Conservation (phyloP, 1,140 invertebrate species). For the Stegodyphus mimosarum region DNA sequence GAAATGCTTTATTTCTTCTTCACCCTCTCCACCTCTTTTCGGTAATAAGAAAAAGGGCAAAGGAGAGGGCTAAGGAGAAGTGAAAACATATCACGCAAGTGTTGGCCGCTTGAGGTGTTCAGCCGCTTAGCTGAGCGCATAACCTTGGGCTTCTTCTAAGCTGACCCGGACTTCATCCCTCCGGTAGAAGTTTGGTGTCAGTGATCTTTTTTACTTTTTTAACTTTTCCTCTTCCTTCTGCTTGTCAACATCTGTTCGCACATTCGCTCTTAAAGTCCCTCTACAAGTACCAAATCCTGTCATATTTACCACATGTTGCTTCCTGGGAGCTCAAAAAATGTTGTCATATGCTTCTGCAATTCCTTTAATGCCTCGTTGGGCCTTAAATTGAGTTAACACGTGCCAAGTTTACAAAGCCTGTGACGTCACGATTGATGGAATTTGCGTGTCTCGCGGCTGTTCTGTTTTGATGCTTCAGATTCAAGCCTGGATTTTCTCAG, state of each 20-base stretch:
- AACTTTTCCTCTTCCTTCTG: slow-evolving; percentile 7
- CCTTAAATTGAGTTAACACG: slow-evolving; percentile 33
- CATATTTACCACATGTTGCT: slow-evolving; percentile 50
- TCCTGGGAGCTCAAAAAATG: slow-evolving; percentile 23
- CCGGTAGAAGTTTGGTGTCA: slow-evolving; percentile 26
- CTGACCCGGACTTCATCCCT: slow-evolving; percentile 37
- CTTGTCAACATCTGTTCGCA: slow-evolving; percentile 47
- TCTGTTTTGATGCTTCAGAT: too few species aligned
- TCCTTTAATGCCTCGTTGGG: slow-evolving; percentile 24
- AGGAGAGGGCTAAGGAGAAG: slow-evolving; percentile 5
- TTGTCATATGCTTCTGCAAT: slow-evolving; percentile 10
- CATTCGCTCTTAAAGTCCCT: slow-evolving; percentile 26
- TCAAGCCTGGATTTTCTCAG: too few species aligned
- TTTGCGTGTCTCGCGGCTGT: slow-evolving; percentile 1
- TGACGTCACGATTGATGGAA: slow-evolving; percentile 29
- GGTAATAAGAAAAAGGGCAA: too few species aligned
- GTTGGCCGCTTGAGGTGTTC: slow-evolving; percentile 8
- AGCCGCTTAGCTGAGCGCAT: background rate
- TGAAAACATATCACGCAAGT: slow-evolving; percentile 16
- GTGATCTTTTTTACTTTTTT: slow-evolving; percentile 26
- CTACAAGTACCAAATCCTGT: slow-evolving; percentile 13
- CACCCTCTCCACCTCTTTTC: too few species aligned
- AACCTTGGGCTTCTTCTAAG: slow-evolving; percentile 28
- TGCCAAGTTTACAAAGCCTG: background rate
- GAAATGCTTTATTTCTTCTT: too few species aligned